Evolutionary conservation across 1,140 invertebrate genomes (phyloP), one percentile per base, ranked within the genome.

Genomic region (Ephestia elutella): DNA sequence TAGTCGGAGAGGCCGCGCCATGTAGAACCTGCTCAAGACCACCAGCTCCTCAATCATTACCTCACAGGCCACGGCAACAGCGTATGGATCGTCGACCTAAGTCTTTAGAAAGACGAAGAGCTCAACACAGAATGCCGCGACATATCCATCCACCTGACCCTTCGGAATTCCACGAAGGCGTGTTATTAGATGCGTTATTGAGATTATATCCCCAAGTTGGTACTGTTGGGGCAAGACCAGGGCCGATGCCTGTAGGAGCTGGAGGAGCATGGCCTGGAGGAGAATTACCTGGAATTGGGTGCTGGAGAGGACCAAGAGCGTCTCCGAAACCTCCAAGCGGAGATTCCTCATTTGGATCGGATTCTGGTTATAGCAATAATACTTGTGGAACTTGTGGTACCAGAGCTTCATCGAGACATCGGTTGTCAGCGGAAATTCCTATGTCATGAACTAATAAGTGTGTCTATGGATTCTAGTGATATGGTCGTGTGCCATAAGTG

Each of bases 291-390:
- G 83, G 74, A 4, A 86, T 78, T 21, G 82, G 70, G 5, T 85
- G 79, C 59, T 90, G 86, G 87, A 82, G 80, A 81, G 80, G 76
- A 63, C 84, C 84, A n/a, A 66, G 86, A 48, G 77, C 84, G 15
- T 84, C 86, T 38, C 79, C 86, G 0, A 82, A 89, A 59, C 82
- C 86, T 49, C 78, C 87, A 15, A 81, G 87, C 59, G 86, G 90
- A 62, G 87, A 91, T 65, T 90, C 90, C 17, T 90, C 89, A 0
- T 87, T 90, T 28, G 89, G 89, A 0, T 90, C 90, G 0, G 90
- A 91, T 68, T 91, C 90, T 4, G 90, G 90, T 8, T 91, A 91
- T 71, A 91, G 90, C 77, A 91, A 91, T 75, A 90, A 91, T 62
- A 91, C 90, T 4, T 90, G 89, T 35, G 90, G 90, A 1, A 91